Percentiles rank a stretch among this genome's conserved stretches.
These are phyloP conservation scores for Mormyrops attenuatus DNA, from an alignment of 2,797 vertebrate species.

Conservation along the genomic window DNA sequence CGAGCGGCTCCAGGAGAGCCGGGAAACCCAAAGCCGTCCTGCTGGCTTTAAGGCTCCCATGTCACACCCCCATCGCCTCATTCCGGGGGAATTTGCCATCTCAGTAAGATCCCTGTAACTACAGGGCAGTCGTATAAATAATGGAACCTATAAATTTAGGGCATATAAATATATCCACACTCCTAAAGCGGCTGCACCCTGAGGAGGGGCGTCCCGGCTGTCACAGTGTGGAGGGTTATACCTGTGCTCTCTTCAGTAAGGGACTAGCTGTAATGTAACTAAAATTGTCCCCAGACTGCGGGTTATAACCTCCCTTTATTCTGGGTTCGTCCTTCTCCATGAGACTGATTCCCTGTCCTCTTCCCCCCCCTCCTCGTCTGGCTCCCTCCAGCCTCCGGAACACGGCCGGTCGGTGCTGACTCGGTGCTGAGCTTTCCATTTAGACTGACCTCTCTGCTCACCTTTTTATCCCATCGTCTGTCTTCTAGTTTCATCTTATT, in stretches of 20 bases:
- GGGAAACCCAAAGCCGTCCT: neutral
- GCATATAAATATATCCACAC: neutral
- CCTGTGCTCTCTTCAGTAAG: neutral
- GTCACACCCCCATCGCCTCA: neutral
- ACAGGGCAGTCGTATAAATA: neutral
- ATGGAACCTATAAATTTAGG: neutral
- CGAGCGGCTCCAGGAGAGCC: neutral
- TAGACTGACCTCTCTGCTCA: neutral
- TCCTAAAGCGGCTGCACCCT: neutral
- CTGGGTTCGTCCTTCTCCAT: neutral
- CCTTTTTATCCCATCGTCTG: neutral
- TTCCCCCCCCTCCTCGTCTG: neutral
- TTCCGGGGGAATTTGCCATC: neutral
- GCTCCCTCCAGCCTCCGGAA: neutral
- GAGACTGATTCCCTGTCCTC: neutral
- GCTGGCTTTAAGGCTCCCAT: neutral
- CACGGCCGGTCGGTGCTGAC: constrained; percentile 25
- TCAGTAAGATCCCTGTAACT: neutral
- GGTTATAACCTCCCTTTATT: neutral
- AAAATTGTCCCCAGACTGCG: neutral
- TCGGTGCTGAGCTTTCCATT: constrained; percentile 14
- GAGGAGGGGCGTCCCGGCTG: too few relatives aligned
- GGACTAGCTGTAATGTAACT: neutral
- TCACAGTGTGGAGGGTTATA: neutral
- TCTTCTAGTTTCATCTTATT: neutral